Conservation (phyloP, 92 coral and sea anemone species). For the Phenganax stokvisi region DNA sequence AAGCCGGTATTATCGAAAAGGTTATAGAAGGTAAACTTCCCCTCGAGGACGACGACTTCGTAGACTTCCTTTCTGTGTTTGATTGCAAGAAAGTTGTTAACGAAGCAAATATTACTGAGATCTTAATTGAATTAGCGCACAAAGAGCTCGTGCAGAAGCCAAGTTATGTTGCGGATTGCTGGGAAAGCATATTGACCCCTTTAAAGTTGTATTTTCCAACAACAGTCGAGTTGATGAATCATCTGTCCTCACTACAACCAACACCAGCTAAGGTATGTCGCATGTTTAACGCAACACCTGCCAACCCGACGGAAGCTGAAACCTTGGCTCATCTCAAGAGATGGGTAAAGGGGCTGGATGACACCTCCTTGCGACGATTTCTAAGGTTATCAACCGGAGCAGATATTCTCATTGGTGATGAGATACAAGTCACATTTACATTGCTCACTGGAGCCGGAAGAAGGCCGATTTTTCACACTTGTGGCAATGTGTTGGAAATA, state of each 20-base stretch:
- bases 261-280: slow-evolving; percentile 33
- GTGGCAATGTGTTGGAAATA: slow-evolving; percentile 17
- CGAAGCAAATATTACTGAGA: slow-evolving; percentile 27
- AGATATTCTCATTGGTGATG: slow-evolving; percentile 9
- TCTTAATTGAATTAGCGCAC: slow-evolving; percentile 33
- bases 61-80: slow-evolving; percentile 21
- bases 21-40: neutral
- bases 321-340: slow-evolving; percentile 33
- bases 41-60: neutral
- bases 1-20: slow-evolving; percentile 24
- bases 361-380: slow-evolving; percentile 12
- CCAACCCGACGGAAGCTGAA: slow-evolving; percentile 37
- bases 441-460: slow-evolving; percentile 2
- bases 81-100: slow-evolving; percentile 39
- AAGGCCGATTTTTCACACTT: slow-evolving; percentile 20
- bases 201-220: slow-evolving; percentile 27
- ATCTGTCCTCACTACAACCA: slow-evolving; percentile 19
- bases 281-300: slow-evolving; percentile 23
- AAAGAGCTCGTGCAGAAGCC: slow-evolving; percentile 13
- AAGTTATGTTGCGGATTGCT: slow-evolving; percentile 40
- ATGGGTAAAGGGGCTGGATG: slow-evolving; percentile 4
- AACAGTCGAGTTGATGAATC: slow-evolving; percentile 9
- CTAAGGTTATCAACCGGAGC: slow-evolving; percentile 43
- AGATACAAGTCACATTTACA: slow-evolving; percentile 17
- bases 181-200: slow-evolving; percentile 32